Conservation (phyloP, 2,797 vertebrate genomes). For the Columba guinea region DNA sequence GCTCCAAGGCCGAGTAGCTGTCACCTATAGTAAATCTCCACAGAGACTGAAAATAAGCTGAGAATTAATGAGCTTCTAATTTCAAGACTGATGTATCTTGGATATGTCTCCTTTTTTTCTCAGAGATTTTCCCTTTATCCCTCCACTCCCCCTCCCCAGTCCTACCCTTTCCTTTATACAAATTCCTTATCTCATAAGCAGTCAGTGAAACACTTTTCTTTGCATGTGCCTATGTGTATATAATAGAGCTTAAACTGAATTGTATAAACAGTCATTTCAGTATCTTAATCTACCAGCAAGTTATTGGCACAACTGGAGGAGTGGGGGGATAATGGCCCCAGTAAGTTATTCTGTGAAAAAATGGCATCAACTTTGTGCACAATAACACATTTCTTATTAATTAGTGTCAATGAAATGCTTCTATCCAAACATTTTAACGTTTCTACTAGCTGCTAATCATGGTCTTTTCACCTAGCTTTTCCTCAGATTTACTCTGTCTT, state of each 20-base stretch:
- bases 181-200: background rate
- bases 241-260: background rate
- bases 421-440: background rate
- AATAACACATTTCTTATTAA: background rate
- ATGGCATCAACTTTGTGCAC: background rate
- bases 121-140: background rate
- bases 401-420: background rate
- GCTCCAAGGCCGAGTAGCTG: constrained; percentile 5
- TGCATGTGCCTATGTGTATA: background rate
- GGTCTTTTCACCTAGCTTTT: background rate
- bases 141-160: background rate
- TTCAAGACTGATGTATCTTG: constrained; percentile 5
- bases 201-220: background rate
- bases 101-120: background rate
- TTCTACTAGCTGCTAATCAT: background rate
- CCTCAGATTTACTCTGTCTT: background rate
- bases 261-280: background rate
- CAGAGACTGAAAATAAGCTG: constrained; percentile 33
- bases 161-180: background rate
- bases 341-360: background rate
- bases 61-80: constrained; percentile 62
- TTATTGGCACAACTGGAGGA: background rate
- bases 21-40: constrained; percentile 31
- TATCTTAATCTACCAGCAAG: constrained; percentile 6
- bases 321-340: background rate